Evolutionary conservation across 2,113 vertebrate genomes (phyloP).

Genomic region (Aptenodytes patagonicus): DNA sequence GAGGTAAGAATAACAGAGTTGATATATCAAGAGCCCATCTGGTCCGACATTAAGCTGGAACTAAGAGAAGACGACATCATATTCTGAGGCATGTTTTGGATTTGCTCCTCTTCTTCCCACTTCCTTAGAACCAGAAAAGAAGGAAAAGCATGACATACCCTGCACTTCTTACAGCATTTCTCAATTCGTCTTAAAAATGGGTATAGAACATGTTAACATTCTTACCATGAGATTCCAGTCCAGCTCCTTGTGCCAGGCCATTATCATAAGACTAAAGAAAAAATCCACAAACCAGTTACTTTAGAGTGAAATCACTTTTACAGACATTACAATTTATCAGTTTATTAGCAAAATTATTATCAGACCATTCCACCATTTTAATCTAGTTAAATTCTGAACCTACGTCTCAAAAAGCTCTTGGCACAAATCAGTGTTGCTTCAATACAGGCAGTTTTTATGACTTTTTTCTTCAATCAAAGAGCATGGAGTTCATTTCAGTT

Average conservation of each 20-base stretch:
- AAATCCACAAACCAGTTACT: neutral
- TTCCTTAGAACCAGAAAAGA: neutral
- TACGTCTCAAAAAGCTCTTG: neutral
- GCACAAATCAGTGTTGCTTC: neutral
- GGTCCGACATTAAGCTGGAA: neutral
- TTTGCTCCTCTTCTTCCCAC: neutral
- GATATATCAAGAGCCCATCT: neutral
- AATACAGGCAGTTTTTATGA: neutral
- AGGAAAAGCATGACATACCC: neutral
- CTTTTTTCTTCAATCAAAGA: neutral
- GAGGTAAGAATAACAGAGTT: neutral
- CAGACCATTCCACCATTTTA: neutral
- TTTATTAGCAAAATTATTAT: neutral
- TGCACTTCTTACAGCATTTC: neutral
- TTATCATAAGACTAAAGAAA: constrained; percentile 87
- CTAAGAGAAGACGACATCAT: neutral
- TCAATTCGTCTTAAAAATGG: neutral
- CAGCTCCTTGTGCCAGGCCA: constrained; percentile 90
- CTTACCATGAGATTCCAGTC: constrained; percentile 93
- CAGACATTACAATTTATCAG: neutral
- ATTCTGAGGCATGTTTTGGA: neutral
- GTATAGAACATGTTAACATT: neutral
- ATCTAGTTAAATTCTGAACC: neutral
- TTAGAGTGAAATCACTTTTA: neutral
- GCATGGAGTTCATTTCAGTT: neutral